A percentile compares a stretch with the other conserved stretches of the same genome.
Conservation (phyloP, 1,140 invertebrate species). For the Hypsibius dujardini region DNA sequence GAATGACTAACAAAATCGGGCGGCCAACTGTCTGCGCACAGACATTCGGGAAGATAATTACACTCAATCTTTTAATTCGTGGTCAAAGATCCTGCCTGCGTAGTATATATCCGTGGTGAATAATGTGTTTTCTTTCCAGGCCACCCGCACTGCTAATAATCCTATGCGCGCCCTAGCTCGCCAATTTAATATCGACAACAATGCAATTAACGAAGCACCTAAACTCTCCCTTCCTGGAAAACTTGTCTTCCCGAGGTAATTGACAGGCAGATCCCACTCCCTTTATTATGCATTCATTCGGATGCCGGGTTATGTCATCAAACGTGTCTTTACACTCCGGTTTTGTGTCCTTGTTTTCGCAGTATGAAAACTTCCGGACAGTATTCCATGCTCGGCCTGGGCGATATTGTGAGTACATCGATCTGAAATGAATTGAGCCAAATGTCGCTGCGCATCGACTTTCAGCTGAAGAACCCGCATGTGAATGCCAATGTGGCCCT, state of each 20-base stretch:
- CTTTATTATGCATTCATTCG: conserved; percentile 1
- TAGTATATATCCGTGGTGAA: too few species aligned
- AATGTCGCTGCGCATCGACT: too few species aligned
- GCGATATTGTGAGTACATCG: conserved; percentile 60
- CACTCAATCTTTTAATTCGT: too few species aligned
- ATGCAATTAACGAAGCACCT: conserved; percentile 62
- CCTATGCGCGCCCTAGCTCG: conserved; percentile 64
- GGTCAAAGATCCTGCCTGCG: too few species aligned
- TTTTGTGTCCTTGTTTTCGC: conserved; percentile 24
- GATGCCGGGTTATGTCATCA: neutral
- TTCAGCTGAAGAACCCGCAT: too few species aligned
- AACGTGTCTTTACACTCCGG: conserved; percentile 10
- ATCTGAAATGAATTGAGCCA: too few species aligned
- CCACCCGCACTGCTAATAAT: conserved; percentile 79
- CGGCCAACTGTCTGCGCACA: too few species aligned
- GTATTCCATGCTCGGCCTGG: conserved; percentile 88
- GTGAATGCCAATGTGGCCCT: too few species aligned
- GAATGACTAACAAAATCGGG: too few species aligned
- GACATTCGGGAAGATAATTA: too few species aligned
- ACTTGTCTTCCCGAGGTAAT: conserved; percentile 64
- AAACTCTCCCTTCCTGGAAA: conserved; percentile 89
- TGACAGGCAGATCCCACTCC: conserved; percentile 1
- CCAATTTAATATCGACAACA: conserved; percentile 65
- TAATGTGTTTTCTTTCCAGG: conserved; percentile 26
- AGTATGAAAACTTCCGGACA: conserved; percentile 83